A percentile compares a stretch with the other conserved stretches of the same genome.
phyloP scores from a whole-genome alignment of 2,797 vertebrate species.

The Rachycentron canadum region DNA sequence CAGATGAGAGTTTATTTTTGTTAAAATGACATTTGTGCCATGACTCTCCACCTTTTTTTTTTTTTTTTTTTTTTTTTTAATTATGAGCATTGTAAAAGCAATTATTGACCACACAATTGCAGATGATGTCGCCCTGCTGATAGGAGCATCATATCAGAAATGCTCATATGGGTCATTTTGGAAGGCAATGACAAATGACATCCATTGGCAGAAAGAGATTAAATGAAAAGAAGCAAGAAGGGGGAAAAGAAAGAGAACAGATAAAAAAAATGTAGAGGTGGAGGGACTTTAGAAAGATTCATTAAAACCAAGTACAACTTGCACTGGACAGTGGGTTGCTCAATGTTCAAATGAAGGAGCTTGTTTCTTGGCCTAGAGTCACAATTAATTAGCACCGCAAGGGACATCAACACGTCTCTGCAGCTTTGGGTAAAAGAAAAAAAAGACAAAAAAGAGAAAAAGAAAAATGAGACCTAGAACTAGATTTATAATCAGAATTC shows the following conservation, averaged over 20 bases:
- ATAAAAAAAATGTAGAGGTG: slow-evolving; percentile 49
- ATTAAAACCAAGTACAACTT: slow-evolving; percentile 68
- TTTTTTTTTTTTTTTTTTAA: slow-evolving; percentile 11
- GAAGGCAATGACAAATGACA: slow-evolving; percentile 25
- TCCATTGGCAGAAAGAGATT: slow-evolving; percentile 31
- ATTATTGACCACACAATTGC: slow-evolving; percentile 12
- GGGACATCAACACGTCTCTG: slow-evolving; percentile 47
- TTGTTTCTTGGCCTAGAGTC: slow-evolving; percentile 70
- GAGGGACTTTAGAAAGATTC: slow-evolving; percentile 55
- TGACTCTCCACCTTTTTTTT: neutral
- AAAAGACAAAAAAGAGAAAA: slow-evolving; percentile 39
- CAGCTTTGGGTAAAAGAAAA: too few species aligned
- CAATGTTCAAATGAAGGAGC: slow-evolving; percentile 58
- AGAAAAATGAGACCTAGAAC: slow-evolving; percentile 19
- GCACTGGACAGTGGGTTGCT: slow-evolving; percentile 62
- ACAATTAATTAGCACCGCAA: slow-evolving; percentile 70
- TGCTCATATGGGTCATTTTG: slow-evolving; percentile 37
- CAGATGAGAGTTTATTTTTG: neutral
- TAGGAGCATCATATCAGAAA: slow-evolving; percentile 36
- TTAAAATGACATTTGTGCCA: neutral
- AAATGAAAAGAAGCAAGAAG: slow-evolving; percentile 22
- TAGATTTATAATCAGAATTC: slow-evolving; percentile 40
- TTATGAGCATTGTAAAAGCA: slow-evolving; percentile 32
- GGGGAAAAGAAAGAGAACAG: slow-evolving; percentile 35
- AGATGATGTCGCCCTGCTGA: slow-evolving; percentile 20